These are phyloP conservation scores for Pseudorasbora parva DNA, from an alignment of 2,113 vertebrate genomes.

Conservation along the genomic window DNA sequence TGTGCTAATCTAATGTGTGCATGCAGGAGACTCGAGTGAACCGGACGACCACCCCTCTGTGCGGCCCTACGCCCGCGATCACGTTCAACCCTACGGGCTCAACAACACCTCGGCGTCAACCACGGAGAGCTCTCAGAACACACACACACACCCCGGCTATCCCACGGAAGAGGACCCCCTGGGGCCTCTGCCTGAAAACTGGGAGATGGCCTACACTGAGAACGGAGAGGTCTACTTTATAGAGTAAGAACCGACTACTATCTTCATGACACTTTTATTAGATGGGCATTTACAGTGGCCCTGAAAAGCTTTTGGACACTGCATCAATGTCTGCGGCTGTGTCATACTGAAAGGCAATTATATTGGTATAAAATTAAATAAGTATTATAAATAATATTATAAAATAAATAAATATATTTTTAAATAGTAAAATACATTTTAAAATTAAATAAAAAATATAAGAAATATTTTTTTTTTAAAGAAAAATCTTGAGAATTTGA, in stretches of 20 bases:
- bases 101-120: slow-evolving; percentile 83
- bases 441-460: background rate
- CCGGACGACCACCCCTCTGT: slow-evolving; percentile 84
- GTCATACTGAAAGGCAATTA: background rate
- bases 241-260: slow-evolving; percentile 83
- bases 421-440: background rate
- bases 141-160: slow-evolving; percentile 90
- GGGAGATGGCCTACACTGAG: slow-evolving; percentile 99
- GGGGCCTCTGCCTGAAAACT: slow-evolving; percentile 97
- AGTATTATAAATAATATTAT: no score
- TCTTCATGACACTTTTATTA: slow-evolving; percentile 13
- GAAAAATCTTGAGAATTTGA: background rate
- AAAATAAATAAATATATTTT: no score
- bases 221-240: slow-evolving; percentile 99
- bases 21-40: slow-evolving; percentile 91
- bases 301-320: no score
- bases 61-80: slow-evolving; percentile 72
- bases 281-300: background rate
- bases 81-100: slow-evolving; percentile 72
- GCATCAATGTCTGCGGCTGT: background rate
- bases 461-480: background rate
- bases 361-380: no score
- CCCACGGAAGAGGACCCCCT: slow-evolving; percentile 91
- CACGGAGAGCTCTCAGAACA: slow-evolving; percentile 97
- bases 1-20: slow-evolving; percentile 9